Base-by-base conservation (phyloP, 1,140 invertebrate species). In the Drosophila nebulosa region DNA sequence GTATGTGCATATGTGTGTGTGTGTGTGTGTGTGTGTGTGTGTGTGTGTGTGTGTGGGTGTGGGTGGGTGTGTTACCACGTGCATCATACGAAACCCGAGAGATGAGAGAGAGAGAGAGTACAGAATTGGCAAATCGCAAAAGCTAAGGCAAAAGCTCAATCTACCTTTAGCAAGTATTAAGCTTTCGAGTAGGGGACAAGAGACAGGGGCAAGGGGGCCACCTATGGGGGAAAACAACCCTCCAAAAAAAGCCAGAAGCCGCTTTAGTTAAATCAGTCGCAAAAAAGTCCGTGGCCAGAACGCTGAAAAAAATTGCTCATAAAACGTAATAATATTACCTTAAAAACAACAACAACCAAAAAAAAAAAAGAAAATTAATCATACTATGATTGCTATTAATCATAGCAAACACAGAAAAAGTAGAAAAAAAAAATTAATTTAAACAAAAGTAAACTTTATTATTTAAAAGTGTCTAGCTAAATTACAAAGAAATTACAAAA, bases 261-360 rank as follows among this genome's bases (percentile, higher is more conserved):
- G 78, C 78, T 90, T 76, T 46, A 46, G 67, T 78, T 75, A 79
- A 83, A 81, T 90, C 80, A 90, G 86, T 90, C 86, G 86, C 86
- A 90, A 90, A 90, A 89, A 90, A 74, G 86, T 79, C 79, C 86
- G 86, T 86, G 86, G 85, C 80, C 78, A 89, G 84, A 88, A 84
- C 84, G 84, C 69, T 64, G 68, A 79, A 67, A 55, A 86, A 63
- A 66, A 30, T 42, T 21, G 42, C n/a, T 32, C 50, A 56, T 46
- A 78, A 74, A 69, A 46, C 16, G 52, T 30, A 55, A 55, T 55
- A 30, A 55, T 16, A 55, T 55, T 55, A 30, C 12, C 16, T 16
- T 6, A 24, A 18, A 58, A 32, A 58, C 56, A 32, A 32, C 52
- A 59, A 56, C 50, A 35, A 51, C 52, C 50, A 46, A 57, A 52